Conservation (phyloP, 2,797 vertebrate species). For the Siniperca scherzeri region DNA sequence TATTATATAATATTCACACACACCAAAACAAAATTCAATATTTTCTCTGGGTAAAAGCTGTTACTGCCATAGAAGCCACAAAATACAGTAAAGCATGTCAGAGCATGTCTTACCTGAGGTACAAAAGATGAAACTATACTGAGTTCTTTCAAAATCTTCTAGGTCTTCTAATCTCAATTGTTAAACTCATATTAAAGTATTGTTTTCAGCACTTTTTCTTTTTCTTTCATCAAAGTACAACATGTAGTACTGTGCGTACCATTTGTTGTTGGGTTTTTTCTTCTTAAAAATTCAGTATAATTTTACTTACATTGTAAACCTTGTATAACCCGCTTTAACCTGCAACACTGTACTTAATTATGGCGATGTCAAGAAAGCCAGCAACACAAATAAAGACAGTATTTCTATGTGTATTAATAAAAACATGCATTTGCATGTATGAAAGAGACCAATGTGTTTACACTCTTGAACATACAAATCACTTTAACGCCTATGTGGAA, state of each 20-base stretch:
- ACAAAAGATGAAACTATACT: background rate
- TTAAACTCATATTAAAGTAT: background rate
- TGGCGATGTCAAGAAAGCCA: background rate
- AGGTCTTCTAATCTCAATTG: background rate
- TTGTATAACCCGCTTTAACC: background rate
- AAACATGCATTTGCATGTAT: background rate
- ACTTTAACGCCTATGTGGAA: slow-evolving; percentile 15
- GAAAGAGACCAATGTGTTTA: background rate
- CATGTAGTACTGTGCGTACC: too few relatives aligned
- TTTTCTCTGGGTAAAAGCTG: background rate
- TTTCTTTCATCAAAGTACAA: background rate
- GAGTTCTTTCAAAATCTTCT: background rate
- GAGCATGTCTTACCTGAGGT: background rate
- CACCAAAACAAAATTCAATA: background rate
- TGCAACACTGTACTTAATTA: background rate
- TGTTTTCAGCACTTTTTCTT: background rate
- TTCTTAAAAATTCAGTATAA: background rate
- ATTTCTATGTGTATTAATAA: background rate
- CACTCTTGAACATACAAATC: slow-evolving; percentile 13
- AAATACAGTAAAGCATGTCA: background rate
- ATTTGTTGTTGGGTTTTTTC: too few relatives aligned
- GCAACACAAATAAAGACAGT: background rate
- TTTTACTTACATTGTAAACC: background rate
- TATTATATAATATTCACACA: background rate
- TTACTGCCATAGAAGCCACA: background rate